These are phyloP conservation scores for Limonius californicus DNA, from an alignment of 1,140 invertebrate species.

Conservation along the genomic window DNA sequence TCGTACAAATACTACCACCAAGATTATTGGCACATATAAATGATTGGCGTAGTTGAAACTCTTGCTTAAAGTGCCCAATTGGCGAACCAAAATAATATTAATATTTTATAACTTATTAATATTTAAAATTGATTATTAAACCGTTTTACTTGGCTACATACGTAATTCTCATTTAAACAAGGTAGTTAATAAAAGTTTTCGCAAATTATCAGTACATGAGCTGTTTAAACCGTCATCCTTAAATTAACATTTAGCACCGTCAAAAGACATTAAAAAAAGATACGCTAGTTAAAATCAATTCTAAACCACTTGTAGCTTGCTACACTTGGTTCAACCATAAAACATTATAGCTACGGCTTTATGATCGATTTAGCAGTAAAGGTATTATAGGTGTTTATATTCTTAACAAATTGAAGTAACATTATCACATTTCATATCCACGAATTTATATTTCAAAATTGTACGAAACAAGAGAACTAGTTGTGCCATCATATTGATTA, in stretches of 20 bases:
- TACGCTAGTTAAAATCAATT: slow-evolving; percentile 14
- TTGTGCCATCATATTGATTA: too few relatives aligned
- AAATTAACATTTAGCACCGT: slow-evolving; percentile 11
- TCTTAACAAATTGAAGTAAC: slow-evolving; percentile 37
- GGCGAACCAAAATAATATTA: too few relatives aligned
- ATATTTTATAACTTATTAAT: neutral
- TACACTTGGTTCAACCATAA: slow-evolving; percentile 39
- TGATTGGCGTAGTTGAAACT: too few relatives aligned
- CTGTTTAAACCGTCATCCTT: slow-evolving; percentile 3
- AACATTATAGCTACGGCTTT: slow-evolving; percentile 43
- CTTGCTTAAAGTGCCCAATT: too few relatives aligned
- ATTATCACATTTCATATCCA: slow-evolving; percentile 1
- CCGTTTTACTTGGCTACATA: neutral
- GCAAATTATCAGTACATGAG: neutral
- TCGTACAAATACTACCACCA: too few relatives aligned
- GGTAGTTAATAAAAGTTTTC: too few relatives aligned
- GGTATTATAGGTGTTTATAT: slow-evolving; percentile 41
- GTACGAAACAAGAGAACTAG: too few relatives aligned
- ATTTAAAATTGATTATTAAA: neutral
- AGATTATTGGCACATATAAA: too few relatives aligned
- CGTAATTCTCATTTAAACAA: neutral
- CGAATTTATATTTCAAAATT: too few relatives aligned
- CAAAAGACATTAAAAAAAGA: slow-evolving; percentile 13
- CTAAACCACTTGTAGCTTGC: slow-evolving; percentile 5
- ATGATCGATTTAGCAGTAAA: slow-evolving; percentile 43